Evolutionary conservation across 2,113 vertebrate species (phyloP).

Genomic region (Sapayoa aenigma): DNA sequence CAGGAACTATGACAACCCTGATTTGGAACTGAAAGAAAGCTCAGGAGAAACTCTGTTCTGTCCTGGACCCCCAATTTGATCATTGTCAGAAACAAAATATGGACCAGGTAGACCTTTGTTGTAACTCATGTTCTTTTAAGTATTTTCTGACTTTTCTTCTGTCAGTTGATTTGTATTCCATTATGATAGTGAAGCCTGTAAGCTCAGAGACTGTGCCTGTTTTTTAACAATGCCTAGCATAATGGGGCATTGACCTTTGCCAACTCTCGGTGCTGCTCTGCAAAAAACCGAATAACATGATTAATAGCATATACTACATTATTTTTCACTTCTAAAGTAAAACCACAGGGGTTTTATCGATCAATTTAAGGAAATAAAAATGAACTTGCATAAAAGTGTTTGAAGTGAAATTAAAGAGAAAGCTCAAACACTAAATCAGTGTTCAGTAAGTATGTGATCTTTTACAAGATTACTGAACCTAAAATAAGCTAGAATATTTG

Average conservation of each 20-base stretch:
- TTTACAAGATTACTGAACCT: neutral
- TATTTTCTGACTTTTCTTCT: neutral
- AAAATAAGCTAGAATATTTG: neutral
- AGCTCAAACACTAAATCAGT: neutral
- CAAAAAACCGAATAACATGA: neutral
- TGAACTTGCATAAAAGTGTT: neutral
- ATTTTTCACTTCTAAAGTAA: neutral
- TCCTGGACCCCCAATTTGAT: neutral
- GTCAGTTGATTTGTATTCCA: neutral
- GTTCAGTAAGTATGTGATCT: neutral
- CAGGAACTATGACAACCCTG: neutral
- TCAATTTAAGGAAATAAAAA: neutral
- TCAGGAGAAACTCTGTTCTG: neutral
- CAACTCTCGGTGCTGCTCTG: neutral
- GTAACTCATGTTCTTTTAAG: neutral
- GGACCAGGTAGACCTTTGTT: neutral
- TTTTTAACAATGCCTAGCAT: neutral
- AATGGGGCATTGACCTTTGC: neutral
- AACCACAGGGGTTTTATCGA: fast-evolving
- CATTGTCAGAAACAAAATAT: neutral
- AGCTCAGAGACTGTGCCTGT: neutral
- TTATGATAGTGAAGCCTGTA: neutral
- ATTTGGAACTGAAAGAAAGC: neutral
- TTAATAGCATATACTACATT: neutral
- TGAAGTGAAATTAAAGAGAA: neutral